Evolutionary conservation across 2,797 vertebrate genomes (phyloP), one percentile per base, ranked within the genome.

Genomic region (Rousettus madagascariensis): DNA sequence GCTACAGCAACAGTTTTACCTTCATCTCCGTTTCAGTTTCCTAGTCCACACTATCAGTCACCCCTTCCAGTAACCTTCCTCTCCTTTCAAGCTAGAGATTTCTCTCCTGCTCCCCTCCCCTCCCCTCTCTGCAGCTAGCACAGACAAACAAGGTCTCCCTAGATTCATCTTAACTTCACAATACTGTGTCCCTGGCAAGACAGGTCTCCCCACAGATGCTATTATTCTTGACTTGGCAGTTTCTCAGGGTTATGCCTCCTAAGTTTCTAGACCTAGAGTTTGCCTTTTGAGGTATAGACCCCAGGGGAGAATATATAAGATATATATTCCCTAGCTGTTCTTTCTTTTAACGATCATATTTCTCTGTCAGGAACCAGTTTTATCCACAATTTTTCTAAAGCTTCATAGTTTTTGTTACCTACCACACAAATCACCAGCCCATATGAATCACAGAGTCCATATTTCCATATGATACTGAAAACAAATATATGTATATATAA

Each of bases 11-110:
- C 9, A 0, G 33, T 33, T 49, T 53, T 61, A 36, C 66, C 30
- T 19, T 36, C 41, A 11, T 89, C 59, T 78, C 49, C 49, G n/a
- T 61, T 41, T 95, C 86, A 22, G 7, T 77, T 94, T 96, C 87
- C 65, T 82, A 11, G 89, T 93, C 90, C 51, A 55, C 15, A 51
- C 89, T 4, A 5, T 38, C 86, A 80, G 20, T 71, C 33, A 90
- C 17, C 53, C 38, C 43, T n/a, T 90, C 95, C 38, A 38, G 86
- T 63, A 74, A 93, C 55, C 84, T 90, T 63, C 10, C 49, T 49
- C 57, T 63, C 46, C 57, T 68, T 38, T 41, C 55, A 41, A 84
- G 79, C 86, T 77, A 38, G 55, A 55, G 57, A 36, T 33, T 13
- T 33, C 49, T 74, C 75, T 43, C 28, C 10, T 19, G 57, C 24